A percentile compares a stretch with the other conserved stretches of the same genome.
Conservation (phyloP, 1,140 invertebrate species). For the Calephelis nemesis region DNA sequence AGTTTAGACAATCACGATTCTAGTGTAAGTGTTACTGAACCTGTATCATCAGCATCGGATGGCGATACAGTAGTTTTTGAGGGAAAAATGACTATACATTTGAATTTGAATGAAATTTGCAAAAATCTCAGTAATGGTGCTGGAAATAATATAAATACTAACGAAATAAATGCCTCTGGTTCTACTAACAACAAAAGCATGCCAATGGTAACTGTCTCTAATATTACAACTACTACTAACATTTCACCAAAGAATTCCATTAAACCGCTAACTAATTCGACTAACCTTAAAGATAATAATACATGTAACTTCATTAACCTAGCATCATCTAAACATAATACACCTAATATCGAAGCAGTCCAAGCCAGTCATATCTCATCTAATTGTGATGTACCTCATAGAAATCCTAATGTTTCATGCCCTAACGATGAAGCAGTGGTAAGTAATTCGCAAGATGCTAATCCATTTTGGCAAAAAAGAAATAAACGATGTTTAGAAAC, state of each 20-base stretch:
- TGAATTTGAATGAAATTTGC: conserved; percentile 78
- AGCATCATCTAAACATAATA: conserved; percentile 15
- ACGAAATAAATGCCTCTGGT: conserved; percentile 48
- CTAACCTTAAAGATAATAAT: conserved; percentile 34
- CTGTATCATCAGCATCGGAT: conserved; percentile 67
- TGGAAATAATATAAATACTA: conserved; percentile 58
- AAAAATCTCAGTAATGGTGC: conserved; percentile 71
- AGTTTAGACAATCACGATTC: conserved; percentile 76
- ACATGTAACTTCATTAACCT: conserved; percentile 5
- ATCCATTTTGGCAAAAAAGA: conserved; percentile 72
- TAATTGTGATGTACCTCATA: conserved; percentile 25
- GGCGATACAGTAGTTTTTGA: conserved; percentile 77
- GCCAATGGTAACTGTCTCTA: conserved; percentile 80
- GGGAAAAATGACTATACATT: conserved; percentile 78
- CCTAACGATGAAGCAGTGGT: conserved; percentile 45
- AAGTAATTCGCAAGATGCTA: conserved; percentile 68
- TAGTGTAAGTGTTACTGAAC: conserved; percentile 79
- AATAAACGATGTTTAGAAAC: conserved; percentile 64
- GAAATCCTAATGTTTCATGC: conserved; percentile 20
- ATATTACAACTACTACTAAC: conserved; percentile 77
- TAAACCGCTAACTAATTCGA: conserved; percentile 49
- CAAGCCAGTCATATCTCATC: conserved; percentile 37
- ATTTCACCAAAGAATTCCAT: conserved; percentile 77
- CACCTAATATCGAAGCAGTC: conserved; percentile 22
- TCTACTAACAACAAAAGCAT: conserved; percentile 72